phyloP scores from a whole-genome alignment of 2,113 vertebrate genomes.

The Zosterops lateralis region DNA sequence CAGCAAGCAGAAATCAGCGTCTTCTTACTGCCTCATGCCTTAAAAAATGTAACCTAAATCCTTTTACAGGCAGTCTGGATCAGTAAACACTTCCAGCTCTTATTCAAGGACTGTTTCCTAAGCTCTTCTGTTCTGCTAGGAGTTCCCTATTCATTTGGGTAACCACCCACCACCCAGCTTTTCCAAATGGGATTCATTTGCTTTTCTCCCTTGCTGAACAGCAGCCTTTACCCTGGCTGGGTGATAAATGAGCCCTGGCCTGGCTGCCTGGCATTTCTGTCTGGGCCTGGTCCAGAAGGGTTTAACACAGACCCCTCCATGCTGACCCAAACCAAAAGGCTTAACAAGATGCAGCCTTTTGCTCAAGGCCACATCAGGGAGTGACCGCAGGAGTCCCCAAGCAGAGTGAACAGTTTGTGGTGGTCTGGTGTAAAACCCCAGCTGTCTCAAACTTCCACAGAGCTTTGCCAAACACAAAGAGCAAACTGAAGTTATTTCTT shows the following conservation, averaged over 20 bases:
- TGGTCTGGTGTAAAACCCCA: neutral
- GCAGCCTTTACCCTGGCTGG: neutral
- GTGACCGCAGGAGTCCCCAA: neutral
- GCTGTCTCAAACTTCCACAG: neutral
- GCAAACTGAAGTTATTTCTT: neutral
- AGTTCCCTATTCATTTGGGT: neutral
- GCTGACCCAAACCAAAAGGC: neutral
- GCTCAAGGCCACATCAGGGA: neutral
- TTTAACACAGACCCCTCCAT: neutral
- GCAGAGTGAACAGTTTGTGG: too few species aligned
- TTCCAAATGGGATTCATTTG: neutral
- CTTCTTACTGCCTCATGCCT: neutral
- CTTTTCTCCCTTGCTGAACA: neutral
- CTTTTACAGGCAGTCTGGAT: neutral
- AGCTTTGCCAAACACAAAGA: neutral
- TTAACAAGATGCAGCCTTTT: neutral
- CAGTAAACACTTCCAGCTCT: neutral
- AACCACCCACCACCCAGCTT: neutral
- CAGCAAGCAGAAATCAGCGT: neutral
- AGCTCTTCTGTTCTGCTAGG: neutral
- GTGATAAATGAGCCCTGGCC: fast-evolving
- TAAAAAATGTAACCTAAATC: neutral
- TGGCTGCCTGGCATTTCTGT: neutral
- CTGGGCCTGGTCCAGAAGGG: neutral
- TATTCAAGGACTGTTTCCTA: neutral